Conservation (phyloP, 1,140 invertebrate genomes). For the Thalassaphorura encarpata region DNA sequence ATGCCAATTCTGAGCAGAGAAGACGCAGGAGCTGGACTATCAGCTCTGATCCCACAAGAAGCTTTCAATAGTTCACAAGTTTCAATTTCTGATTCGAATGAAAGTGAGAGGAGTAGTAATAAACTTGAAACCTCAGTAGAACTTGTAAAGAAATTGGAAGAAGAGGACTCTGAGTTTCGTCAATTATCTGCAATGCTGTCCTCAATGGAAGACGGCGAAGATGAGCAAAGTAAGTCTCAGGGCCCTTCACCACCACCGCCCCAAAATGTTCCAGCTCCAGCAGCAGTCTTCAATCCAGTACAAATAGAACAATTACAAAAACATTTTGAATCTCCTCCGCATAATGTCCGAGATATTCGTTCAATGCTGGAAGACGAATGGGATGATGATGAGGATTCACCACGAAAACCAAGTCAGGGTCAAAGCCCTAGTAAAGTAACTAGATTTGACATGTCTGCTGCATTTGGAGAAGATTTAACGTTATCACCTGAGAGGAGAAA, state of each 20-base stretch:
- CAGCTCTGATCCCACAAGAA: too few species aligned
- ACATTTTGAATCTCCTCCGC: not conserved
- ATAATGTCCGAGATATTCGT: slow-evolving; percentile 21
- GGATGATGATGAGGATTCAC: slow-evolving; percentile 30
- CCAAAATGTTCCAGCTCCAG: not conserved
- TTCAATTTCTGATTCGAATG: not conserved
- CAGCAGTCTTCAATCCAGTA: not conserved
- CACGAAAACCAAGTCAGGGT: slow-evolving; percentile 12
- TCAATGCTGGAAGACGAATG: slow-evolving; percentile 33
- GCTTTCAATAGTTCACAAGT: too few species aligned
- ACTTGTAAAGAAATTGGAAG: not conserved
- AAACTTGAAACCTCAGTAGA: slow-evolving; percentile 1
- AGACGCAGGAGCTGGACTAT: too few species aligned
- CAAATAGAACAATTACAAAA: not conserved
- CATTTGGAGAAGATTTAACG: slow-evolving; percentile 13
- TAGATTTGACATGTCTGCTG: slow-evolving; percentile 28
- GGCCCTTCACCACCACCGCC: not conserved
- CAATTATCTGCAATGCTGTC: slow-evolving; percentile 30
- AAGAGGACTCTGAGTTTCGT: slow-evolving; percentile 34
- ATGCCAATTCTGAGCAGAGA: not conserved
- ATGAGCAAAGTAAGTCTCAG: not conserved
- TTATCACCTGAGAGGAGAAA: slow-evolving; percentile 7
- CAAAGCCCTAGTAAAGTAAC: slow-evolving; percentile 18
- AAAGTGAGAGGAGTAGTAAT: not conserved
- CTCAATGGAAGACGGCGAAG: slow-evolving; percentile 28